These are phyloP conservation scores for Meteorus sp. DNA, from an alignment of 1,140 invertebrate species.

Conservation along the genomic window DNA sequence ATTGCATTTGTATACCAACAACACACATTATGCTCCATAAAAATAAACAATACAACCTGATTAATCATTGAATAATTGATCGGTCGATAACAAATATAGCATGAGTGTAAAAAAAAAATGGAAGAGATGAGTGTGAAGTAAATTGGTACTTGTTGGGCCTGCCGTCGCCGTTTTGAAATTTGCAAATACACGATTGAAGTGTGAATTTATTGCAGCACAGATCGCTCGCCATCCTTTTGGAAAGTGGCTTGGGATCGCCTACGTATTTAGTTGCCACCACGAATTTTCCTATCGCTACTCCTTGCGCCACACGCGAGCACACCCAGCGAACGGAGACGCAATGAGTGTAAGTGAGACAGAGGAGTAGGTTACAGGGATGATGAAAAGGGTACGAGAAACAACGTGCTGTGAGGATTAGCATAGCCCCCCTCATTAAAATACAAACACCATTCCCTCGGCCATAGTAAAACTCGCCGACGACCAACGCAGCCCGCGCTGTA, in stretches of 20 bases:
- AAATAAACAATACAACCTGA: too few species aligned
- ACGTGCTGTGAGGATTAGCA: constrained; percentile 33
- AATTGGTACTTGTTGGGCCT: constrained; percentile 28
- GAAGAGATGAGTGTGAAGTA: constrained; percentile 42
- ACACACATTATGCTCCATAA: too few species aligned
- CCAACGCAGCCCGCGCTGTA: constrained; percentile 18
- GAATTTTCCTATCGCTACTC: constrained; percentile 12
- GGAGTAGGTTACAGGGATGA: background rate
- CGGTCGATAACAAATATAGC: too few species aligned
- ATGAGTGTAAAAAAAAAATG: constrained; percentile 6
- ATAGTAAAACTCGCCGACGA: too few species aligned
- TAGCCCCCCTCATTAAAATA: constrained; percentile 36
- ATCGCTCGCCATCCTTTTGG: background rate
- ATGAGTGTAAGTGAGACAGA: background rate
- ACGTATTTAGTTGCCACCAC: background rate
- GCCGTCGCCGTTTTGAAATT: constrained; percentile 31
- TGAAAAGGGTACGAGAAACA: constrained; percentile 16
- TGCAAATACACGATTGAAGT: constrained; percentile 31
- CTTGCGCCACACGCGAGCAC: constrained; percentile 6
- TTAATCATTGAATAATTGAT: too few species aligned
- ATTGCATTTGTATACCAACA: too few species aligned
- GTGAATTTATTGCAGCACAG: constrained; percentile 29
- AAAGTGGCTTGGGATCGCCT: too few species aligned
- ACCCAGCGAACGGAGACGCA: constrained; percentile 26
- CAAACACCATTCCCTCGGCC: constrained; percentile 32